Conservation (phyloP, 2,888 invertebrate species). For the Nezara viridula region DNA sequence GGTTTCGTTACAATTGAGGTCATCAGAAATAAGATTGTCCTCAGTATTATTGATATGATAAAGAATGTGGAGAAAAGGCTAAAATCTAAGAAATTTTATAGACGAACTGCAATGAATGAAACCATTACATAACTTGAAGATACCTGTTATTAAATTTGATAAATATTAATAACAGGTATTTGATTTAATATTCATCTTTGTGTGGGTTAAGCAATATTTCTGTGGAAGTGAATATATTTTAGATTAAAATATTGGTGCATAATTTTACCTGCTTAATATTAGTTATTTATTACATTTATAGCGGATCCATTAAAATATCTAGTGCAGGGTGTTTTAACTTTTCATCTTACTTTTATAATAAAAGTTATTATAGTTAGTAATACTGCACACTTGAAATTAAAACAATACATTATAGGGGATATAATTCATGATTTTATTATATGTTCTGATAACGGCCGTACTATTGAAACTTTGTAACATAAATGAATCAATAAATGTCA, state of each 20-base stretch:
- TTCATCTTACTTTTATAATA: not conserved
- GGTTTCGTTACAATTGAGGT: constrained; percentile 6
- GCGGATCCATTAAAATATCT: not conserved
- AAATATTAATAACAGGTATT: not conserved
- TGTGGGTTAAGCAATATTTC: not conserved
- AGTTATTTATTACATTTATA: not conserved
- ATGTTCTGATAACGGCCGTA: too few species aligned
- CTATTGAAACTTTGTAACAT: too few species aligned
- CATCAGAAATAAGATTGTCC: not conserved
- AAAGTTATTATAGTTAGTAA: not conserved
- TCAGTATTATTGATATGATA: not conserved
- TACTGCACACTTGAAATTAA: not conserved
- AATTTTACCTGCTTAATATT: not conserved
- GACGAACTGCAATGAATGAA: not conserved
- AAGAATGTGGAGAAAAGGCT: not conserved
- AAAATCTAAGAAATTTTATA: not conserved
- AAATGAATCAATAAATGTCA: too few species aligned
- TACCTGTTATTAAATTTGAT: not conserved
- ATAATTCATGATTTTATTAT: too few species aligned
- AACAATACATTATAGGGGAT: too few species aligned
- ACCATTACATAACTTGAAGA: not conserved
- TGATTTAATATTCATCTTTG: not conserved
- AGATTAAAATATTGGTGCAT: not conserved
- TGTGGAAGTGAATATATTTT: not conserved
- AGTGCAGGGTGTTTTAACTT: not conserved